A percentile compares a stretch with the other conserved stretches of the same genome.
Conservation (phyloP, 1,140 invertebrate genomes). For the Drosophila trapezifrons region DNA sequence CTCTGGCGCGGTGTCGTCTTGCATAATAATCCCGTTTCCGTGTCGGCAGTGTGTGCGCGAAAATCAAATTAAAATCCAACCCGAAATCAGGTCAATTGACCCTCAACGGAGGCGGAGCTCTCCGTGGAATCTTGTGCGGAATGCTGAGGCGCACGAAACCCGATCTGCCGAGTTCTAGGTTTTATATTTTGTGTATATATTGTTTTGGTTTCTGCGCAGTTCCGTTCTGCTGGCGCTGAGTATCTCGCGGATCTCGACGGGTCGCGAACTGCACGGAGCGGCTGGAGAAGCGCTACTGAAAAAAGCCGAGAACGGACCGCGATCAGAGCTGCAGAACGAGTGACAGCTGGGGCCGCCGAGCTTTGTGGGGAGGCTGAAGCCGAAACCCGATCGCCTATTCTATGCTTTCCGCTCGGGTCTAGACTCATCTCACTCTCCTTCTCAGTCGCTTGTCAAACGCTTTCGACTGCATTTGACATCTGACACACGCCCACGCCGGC, state of each 20-base stretch:
- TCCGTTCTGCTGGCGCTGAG: conserved; percentile 9
- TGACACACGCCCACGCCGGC: conserved; percentile 68
- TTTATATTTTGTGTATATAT: neutral
- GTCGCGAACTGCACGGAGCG: conserved; percentile 59
- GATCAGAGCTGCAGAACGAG: conserved; percentile 57
- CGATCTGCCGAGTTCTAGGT: conserved; percentile 8
- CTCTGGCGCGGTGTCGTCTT: conserved; percentile 30
- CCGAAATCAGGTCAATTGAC: conserved; percentile 62
- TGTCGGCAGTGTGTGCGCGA: conserved; percentile 32
- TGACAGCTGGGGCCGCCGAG: neutral
- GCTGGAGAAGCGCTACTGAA: conserved; percentile 66
- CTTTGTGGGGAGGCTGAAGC: conserved; percentile 3
- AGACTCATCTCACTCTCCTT: conserved; percentile 2
- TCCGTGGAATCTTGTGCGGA: conserved; percentile 16
- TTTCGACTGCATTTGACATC: conserved; percentile 61
- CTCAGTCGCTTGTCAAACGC: conserved; percentile 39
- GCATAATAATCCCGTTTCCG: conserved; percentile 31
- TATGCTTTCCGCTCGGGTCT: conserved; percentile 8
- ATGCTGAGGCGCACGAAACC: conserved; percentile 31
- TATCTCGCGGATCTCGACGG: conserved; percentile 4
- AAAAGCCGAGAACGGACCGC: conserved; percentile 26
- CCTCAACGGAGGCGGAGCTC: conserved; percentile 17
- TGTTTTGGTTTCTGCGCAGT: conserved; percentile 34
- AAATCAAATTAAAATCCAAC: conserved; percentile 49
- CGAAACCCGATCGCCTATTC: conserved; percentile 25